A percentile compares a stretch with the other conserved stretches of the same genome.
phyloP scores from a whole-genome alignment of 2,888 invertebrate species.

The Pseudolycoriella hygida region DNA sequence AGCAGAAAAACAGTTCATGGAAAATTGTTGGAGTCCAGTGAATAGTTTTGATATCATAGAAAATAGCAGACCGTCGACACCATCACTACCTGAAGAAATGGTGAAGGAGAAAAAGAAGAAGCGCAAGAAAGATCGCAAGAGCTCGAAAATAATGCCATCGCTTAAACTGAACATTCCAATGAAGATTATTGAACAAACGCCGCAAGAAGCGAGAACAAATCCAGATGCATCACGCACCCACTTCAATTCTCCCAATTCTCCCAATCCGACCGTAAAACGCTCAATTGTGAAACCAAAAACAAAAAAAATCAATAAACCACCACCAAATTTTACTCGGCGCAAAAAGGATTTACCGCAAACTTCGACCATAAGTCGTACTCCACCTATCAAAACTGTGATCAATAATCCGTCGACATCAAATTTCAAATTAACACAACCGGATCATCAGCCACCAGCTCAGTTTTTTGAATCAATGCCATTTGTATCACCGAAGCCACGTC shows the following conservation, averaged over 20 bases:
- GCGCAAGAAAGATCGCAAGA: conserved; percentile 43
- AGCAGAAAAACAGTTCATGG: conserved; percentile 51
- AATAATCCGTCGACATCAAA: neutral
- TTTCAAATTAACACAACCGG: conserved; percentile 7
- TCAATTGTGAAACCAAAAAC: neutral
- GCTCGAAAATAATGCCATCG: neutral
- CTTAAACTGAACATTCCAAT: conserved; percentile 37
- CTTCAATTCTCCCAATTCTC: neutral
- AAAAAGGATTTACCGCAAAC: conserved; percentile 51
- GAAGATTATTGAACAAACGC: neutral
- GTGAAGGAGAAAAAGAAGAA: conserved; percentile 38
- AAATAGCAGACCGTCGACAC: conserved; percentile 45
- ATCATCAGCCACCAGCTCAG: conserved; percentile 8
- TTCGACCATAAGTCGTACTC: conserved; percentile 15
- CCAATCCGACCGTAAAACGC: neutral
- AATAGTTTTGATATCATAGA: conserved; percentile 42
- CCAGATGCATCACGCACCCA: conserved; percentile 13
- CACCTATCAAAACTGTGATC: conserved; percentile 3
- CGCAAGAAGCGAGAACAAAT: conserved; percentile 1
- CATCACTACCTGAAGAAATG: conserved; percentile 32
- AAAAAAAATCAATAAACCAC: conserved; percentile 22
- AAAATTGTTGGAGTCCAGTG: conserved; percentile 43
- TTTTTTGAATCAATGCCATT: neutral
- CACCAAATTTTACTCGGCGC: conserved; percentile 52
- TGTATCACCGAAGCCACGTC: neutral